Base-by-base conservation (phyloP, 2,797 vertebrate genomes). In the Sparidentex hasta region DNA sequence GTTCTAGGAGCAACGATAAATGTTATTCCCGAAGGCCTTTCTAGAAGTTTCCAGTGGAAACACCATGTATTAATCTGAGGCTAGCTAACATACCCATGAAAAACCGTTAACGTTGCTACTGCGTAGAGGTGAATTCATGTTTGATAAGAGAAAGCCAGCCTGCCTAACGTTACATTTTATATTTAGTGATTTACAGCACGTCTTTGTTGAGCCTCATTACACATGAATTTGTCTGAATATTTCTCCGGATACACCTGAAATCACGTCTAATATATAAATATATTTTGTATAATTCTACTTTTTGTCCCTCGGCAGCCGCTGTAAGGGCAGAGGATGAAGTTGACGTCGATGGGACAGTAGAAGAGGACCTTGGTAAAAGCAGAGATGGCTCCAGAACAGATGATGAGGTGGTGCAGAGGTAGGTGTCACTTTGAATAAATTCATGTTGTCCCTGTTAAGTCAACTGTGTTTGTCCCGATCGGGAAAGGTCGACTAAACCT, bases 401-500 rank as follows among this genome's bases (percentile, higher is more conserved):
- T 16, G 98, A 99, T 46, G 98, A 99, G 93, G 97, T 97, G 64
- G 96, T 99, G 25, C 97, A 98, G 92, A 98, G 98, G 98, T 99
- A 62, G 69, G 94, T 92, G 54, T 51, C 25, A 41, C 29, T 77
- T 72, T 29, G 9, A 54, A 65, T 71, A 64, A 11, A 3, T 51
- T 69, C 18, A 47, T 11, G 18, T 20, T 11, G 1, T 23, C 17
- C 11, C 7, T 56, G 14, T 44, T 17, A 13, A 48, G 7, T 58
- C 20, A 68, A 41, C 58, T 21, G 16, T 59, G 3, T 3, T n/a
- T 73, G 8, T 66, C 6, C 21, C 3, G 50, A 23, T 81, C 55
- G 46, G 18, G 2, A 27, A 44, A 74, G 47, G 79, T 64, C 48
- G 9, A 11, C 27, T 47, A 51, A 58, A 74, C 59, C 44, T 74